These are phyloP conservation scores for Pogonomyrmex barbatus DNA, from an alignment of 1,140 invertebrate species.

Conservation along the genomic window DNA sequence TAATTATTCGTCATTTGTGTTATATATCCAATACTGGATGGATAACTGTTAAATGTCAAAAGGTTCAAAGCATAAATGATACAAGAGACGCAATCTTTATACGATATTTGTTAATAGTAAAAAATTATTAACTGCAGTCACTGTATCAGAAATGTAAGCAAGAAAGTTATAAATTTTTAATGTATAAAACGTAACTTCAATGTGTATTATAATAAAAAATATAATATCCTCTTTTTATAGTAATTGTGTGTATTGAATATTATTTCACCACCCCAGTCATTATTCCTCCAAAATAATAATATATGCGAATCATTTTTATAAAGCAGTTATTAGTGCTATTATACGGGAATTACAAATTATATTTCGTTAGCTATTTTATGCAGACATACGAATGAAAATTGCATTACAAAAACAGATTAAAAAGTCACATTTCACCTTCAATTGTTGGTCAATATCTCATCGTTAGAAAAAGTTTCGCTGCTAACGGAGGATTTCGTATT, in stretches of 20 bases:
- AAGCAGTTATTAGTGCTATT: background rate
- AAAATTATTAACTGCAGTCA: background rate
- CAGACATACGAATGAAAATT: background rate
- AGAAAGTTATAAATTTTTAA: background rate
- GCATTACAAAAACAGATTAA: background rate
- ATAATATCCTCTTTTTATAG: background rate
- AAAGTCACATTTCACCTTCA: conserved; percentile 13
- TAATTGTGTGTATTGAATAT: background rate
- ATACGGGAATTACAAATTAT: background rate
- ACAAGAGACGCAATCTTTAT: background rate
- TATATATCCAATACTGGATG: background rate
- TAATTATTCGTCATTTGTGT: conserved; percentile 24
- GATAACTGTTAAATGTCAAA: conserved; percentile 23
- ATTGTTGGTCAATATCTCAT: conserved; percentile 5
- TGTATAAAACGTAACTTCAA: background rate
- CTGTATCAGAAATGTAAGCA: background rate
- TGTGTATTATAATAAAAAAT: conserved; percentile 4
- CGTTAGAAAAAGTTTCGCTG: conserved; percentile 3
- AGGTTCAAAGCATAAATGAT: background rate
- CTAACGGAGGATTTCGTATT: conserved; percentile 5
- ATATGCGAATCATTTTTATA: background rate
- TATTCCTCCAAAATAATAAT: conserved; percentile 2
- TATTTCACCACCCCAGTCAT: background rate
- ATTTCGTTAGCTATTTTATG: background rate
- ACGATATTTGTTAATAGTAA: background rate